Evolutionary conservation across 2,888 invertebrate genomes (phyloP), one percentile per base, ranked within the genome.

Genomic region (Megamerina dolium): DNA sequence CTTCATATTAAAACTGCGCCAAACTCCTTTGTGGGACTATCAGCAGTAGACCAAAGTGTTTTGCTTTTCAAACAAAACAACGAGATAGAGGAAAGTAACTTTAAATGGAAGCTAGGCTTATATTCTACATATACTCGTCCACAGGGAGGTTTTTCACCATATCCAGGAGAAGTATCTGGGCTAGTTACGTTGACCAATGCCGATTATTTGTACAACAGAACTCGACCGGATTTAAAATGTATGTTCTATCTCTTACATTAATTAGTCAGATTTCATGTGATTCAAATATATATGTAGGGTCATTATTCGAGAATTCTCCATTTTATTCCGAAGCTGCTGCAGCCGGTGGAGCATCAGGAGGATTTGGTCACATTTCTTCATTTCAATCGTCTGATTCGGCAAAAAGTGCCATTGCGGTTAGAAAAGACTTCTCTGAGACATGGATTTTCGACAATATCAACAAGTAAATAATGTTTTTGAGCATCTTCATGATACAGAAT

Each of bases 31-130:
- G 85, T 94, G 3, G 93, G 89, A 2, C 72, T 96, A 6, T 71
- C 93, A 51, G 95, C 89, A 0, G 83, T 91, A 3, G 95, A 96
- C 70, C 83, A 90, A 68, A 84, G 85, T 61, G 85, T 87, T 2
- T 66, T 84, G 3, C 64, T 85, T 3, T 72, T 91, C 31, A 82
- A 82, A 60, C 73, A 75, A 21, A 87, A 86, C 37, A 70, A 72
- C 37, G 76, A 77, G 52, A 47, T 77, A 2, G 63, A 62, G 2
- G 64, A 77, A 66, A 70, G 75, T 16, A 71, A 77, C 57, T 77
- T 86, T 1, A 67, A 77, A 26, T 74, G 77, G 50, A 83, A 84
- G 51, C 59, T 87, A 34, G 74, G 75, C 41, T 74, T 75, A 1
- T 86, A 81, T 57, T 80, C 80, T 53, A 72, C 74, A 3, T 71